Evolutionary conservation across 64 coral and sea anemone genomes (phyloP).

Genomic region (Pocillopora damicornis): DNA sequence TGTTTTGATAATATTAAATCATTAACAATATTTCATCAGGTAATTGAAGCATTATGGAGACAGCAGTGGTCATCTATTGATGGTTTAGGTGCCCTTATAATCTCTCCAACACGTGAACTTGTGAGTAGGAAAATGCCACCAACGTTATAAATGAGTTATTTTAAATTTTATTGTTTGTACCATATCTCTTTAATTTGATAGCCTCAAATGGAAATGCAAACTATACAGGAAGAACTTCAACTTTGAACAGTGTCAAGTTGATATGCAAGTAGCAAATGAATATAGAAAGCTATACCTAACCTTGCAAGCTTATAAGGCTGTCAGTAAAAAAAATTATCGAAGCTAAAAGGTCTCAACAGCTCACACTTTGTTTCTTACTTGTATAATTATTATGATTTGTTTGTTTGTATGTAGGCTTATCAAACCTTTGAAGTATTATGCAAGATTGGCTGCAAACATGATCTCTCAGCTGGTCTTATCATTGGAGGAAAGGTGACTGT

Average conservation of each 20-base stretch:
- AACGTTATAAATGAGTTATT: background rate
- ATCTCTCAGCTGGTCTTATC: constrained; percentile 90
- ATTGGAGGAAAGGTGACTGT: constrained; percentile 90
- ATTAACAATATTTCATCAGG: constrained; percentile 1
- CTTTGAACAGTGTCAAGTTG: too few species aligned
- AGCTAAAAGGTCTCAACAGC: background rate
- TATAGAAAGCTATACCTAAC: too few species aligned
- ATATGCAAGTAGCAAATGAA: too few species aligned
- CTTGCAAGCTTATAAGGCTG: too few species aligned
- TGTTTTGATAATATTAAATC: too few species aligned
- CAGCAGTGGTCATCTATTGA: constrained; percentile 88
- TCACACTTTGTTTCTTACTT: background rate
- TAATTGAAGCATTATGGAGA: constrained; percentile 88
- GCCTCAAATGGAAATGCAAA: too few species aligned
- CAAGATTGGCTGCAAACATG: constrained; percentile 89
- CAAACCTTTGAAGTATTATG: constrained; percentile 97
- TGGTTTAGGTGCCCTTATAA: constrained; percentile 89
- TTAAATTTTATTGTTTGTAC: background rate
- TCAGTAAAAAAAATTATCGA: too few species aligned
- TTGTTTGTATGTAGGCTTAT: constrained; percentile 68
- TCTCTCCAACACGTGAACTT: constrained; percentile 95
- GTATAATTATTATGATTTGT: background rate
- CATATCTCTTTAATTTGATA: background rate
- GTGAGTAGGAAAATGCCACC: constrained; percentile 32
- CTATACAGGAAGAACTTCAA: too few species aligned